A percentile compares a stretch with the other conserved stretches of the same genome.
These are phyloP conservation scores for Bedellia somnulentella DNA, from an alignment of 2,888 invertebrate genomes.

Conservation along the genomic window DNA sequence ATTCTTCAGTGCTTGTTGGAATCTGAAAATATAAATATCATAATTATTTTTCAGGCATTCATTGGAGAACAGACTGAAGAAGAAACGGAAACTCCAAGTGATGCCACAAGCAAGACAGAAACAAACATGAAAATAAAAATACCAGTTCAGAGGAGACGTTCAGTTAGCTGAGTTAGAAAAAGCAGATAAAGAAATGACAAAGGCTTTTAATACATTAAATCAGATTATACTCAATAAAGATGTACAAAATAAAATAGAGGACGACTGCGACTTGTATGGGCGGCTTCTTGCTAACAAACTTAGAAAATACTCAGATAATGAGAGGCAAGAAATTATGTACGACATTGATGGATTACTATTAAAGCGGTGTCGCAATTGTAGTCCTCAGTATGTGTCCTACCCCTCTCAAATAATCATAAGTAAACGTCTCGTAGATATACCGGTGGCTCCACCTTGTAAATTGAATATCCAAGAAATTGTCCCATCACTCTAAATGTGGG, in stretches of 20 bases:
- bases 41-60: background rate
- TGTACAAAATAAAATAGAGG: constrained; percentile 7
- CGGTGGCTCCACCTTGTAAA: too few species aligned
- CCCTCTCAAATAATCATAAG: background rate
- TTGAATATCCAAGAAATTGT: too few species aligned
- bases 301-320: constrained; percentile 6
- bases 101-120: background rate
- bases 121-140: background rate
- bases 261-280: constrained; percentile 8
- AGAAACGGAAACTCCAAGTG: background rate
- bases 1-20: background rate
- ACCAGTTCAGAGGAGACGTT: constrained; percentile 6
- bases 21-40: background rate
- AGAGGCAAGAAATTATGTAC: constrained; percentile 1
- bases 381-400: background rate
- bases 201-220: constrained; percentile 4
- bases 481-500: too few species aligned
- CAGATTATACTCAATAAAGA: constrained; percentile 6
- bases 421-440: too few species aligned
- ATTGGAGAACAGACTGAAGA: background rate
- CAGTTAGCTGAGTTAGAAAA: constrained; percentile 7
- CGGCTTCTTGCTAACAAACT: constrained; percentile 7
- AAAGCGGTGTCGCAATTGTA: constrained; percentile 1
- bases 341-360: constrained; percentile 3
- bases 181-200: constrained; percentile 7